Evolutionary conservation across 2,113 vertebrate species (phyloP), one percentile per base, ranked within the genome.

Genomic region (Takifugu flavidus): DNA sequence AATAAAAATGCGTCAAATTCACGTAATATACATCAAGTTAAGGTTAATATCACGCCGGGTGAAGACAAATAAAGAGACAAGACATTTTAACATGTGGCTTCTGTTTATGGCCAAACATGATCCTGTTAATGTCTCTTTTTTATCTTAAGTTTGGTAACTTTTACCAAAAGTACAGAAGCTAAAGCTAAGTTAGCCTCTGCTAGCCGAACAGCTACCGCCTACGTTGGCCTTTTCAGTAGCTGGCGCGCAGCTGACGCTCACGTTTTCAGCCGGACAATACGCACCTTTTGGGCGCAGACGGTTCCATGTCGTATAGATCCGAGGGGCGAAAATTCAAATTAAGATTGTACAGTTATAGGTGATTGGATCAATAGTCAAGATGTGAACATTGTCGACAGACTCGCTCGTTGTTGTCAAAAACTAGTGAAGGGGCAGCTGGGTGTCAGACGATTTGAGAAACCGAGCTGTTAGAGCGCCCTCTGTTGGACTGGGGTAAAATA

Each of bases 221-320:
- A 13, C 31, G 54, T 59, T 84, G 81, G 75, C 78, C 2, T 11
- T 14, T 54, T 20, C 59, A 72, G 62, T 67, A 60, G 29, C 54
- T 49, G 5, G 25, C 49, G 43, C 45, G 42, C 10, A 45, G 49
- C 25, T 53, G 20, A 2, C 10, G 44, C 53, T 5, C 42, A 25
- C 12, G 47, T 52, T 10, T 69, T 56, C 13, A 56, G 13, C 15
- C 2, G 14, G 68, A 3, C 15, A 6, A 12, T 7, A 85, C 82
- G 11, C 27, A 88, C 88, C 88, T 88, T 83, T 89, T 89, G 4
- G 88, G 86, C 53, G 85, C 88, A 26, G 86, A 55, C 13, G 76
- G 49, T 56, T 89, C 88, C 88, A 89, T 89, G 25, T 1, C 56
- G 57, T 12, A 29, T 7, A 10, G 3, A 45, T 52, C 69, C 5